These are phyloP conservation scores for Luehdorfia chinensis DNA, from an alignment of 1,140 invertebrate genomes.

Conservation along the genomic window DNA sequence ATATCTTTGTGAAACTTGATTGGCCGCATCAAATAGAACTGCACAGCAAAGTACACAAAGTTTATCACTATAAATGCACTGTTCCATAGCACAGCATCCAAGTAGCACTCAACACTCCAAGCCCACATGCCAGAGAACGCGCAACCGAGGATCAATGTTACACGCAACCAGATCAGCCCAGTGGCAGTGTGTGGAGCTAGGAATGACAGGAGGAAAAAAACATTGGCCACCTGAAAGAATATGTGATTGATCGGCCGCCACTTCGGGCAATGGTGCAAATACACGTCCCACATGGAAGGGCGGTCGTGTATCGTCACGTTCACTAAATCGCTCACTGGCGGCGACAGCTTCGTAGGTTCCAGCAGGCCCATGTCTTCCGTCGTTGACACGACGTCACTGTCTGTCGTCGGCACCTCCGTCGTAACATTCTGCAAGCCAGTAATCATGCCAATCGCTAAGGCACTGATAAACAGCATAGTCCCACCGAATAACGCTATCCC, in stretches of 20 bases:
- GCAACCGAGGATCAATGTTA: conserved; percentile 86
- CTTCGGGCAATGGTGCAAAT: conserved; percentile 77
- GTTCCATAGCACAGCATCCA: conserved; percentile 93
- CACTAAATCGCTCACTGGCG: conserved; percentile 41
- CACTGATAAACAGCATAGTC: conserved; percentile 73
- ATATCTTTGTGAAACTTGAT: conserved; percentile 91
- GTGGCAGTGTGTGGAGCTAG: conserved; percentile 87
- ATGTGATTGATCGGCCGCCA: conserved; percentile 83
- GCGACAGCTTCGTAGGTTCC: conserved; percentile 46
- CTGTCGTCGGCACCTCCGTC: conserved; percentile 45
- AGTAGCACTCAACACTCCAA: conserved; percentile 89
- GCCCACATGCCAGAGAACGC: conserved; percentile 89
- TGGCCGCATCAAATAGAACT: conserved; percentile 89
- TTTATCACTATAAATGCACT: conserved; percentile 89
- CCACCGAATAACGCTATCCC: conserved; percentile 49
- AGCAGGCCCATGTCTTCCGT: conserved; percentile 53
- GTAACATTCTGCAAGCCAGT: conserved; percentile 64
- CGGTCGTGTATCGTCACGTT: conserved; percentile 63
- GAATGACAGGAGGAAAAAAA: conserved; percentile 88
- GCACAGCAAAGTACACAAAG: conserved; percentile 87
- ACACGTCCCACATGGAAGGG: conserved; percentile 65
- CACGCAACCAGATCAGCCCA: conserved; percentile 87
- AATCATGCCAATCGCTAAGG: conserved; percentile 69
- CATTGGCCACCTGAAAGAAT: conserved; percentile 90
- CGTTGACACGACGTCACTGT: conserved; percentile 45